Evolutionary conservation across 2,888 invertebrate genomes (phyloP).

Genomic region (Cyaniris semiargus): DNA sequence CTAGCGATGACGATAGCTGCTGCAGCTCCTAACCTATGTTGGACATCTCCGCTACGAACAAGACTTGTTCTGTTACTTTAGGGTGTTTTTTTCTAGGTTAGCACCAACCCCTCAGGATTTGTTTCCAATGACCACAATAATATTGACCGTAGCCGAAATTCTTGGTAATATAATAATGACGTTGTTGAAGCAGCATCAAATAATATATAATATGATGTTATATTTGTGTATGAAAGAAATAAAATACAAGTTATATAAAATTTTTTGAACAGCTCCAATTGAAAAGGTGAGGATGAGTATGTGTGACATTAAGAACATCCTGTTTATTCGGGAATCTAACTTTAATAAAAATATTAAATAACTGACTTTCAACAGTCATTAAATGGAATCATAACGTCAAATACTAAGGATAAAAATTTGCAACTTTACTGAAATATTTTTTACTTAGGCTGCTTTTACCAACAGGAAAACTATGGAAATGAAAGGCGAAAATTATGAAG

Average conservation of each 20-base stretch:
- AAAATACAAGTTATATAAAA: conserved; percentile 73
- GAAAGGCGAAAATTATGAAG: conserved; percentile 89
- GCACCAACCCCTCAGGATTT: conserved; percentile 63
- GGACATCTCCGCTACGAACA: conserved; percentile 50
- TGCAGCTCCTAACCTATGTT: conserved; percentile 51
- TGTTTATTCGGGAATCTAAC: conserved; percentile 55
- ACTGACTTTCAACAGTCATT: conserved; percentile 53
- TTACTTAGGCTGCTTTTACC: conserved; percentile 51
- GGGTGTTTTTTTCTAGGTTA: conserved; percentile 81
- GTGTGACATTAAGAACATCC: conserved; percentile 66
- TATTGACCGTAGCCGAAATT: conserved; percentile 69
- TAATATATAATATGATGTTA: conserved; percentile 75
- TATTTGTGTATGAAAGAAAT: conserved; percentile 77
- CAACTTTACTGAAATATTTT: conserved; percentile 23
- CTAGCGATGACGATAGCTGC: conserved; percentile 54
- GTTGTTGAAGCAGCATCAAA: conserved; percentile 72
- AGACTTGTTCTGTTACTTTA: conserved; percentile 68
- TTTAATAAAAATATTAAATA: conserved; percentile 50
- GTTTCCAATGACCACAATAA: conserved; percentile 61
- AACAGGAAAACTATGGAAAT: conserved; percentile 88
- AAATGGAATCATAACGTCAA: conserved; percentile 52
- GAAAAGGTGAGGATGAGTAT: conserved; percentile 79
- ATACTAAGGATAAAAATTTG: conserved; percentile 49
- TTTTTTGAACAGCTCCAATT: conserved; percentile 79
- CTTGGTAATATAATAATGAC: conserved; percentile 75